Base-by-base conservation (phyloP, 2,113 vertebrate genomes). In the Electrona antarctica region DNA sequence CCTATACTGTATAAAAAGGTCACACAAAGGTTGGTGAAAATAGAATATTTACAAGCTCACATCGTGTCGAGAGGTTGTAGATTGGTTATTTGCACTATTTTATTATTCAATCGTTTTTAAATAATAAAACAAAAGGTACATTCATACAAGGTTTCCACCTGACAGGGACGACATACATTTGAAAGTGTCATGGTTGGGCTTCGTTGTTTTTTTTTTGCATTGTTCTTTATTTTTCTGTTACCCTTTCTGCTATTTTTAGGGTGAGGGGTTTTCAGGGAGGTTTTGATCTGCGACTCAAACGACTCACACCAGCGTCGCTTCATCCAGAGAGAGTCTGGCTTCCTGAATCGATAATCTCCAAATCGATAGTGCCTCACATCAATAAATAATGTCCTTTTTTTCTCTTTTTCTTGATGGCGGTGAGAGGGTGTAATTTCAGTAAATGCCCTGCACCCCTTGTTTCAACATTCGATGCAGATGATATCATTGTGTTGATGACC, bases 321-420 rank as follows among this genome's bases (percentile, higher is more conserved):
- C 21, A 69, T 45, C 21, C 47, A 66, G 41, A 60, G 71, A 58
- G 28, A 29, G 21, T 57, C 57, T 64, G 49, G 59, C 62, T 33
- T 66, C 63, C 47, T 50, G 45, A 74, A 67, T 74, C 71, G 60
- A 66, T 61, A 48, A 50, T 55, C 64, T 55, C 15, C 41, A 67
- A 60, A 74, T 67, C 64, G 67, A 67, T 67, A 74, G 59, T 11
- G 21, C 57, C 6, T 61, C 58, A 67, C 50, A 61, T 74, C 67
- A 66, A 74, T 74, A 57, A 74, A 46, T 64, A 14, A 65, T 67
- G 60, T n/a, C 51, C 51, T 48, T 60, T 12, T 52, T 33, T 67
- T 55, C 11, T 2, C 58, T 46, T 51, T 61, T 49, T 46, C 33
- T 54, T 46, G 11, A 54, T n/a, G 29, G 46, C 50, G 29, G 46